Base-by-base conservation (phyloP, 2,113 vertebrate genomes). In the Pterophyllum scalare region DNA sequence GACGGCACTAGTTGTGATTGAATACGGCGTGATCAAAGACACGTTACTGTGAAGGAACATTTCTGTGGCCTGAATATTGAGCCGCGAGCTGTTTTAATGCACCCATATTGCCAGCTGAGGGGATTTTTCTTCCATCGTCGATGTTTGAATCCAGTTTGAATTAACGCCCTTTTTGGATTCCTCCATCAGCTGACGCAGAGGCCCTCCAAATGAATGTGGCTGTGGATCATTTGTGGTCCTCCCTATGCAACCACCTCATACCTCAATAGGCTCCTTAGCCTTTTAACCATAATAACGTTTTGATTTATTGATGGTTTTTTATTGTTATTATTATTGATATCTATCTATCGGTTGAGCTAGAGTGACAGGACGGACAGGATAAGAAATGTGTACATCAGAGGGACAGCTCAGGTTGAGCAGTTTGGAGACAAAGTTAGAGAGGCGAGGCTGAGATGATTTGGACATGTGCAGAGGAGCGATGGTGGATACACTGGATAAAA, bases 331-430 rank as follows among this genome's bases (percentile, higher is more conserved):
- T 38, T 38, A 38, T 9, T 9, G 35, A 38, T 10, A 3, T 43
- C 40, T 43, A 13, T 43, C 40, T 43, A 40, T 40, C 2, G 31
- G 31, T 6, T 33, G 5, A 31, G 31, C 31, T 31, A 3, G 10
- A 11, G 10, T 40, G 35, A 11, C 38, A 40, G 38, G 38, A 40
- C 10, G 38, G 7, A 38, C 35, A 8, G 35, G 38, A 13, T 13
- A 4, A 43, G 40, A 13, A 43, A 43, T 43, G 11, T 12, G 40
- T 43, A 3, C 9, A 13, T 43, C 22, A 28, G 38, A 64, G 0
- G 20, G 33, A 43, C n/a, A 43, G 38, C n/a, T 65, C 17, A 46
- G 1, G 62, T 0, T 46, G 62, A 43, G n/a, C 4, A 22, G 35
- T 24, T 65, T 65, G 62, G 24, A 17, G 62, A 38, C 35, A 43